Percentiles rank a stretch among this genome's conserved stretches.
Conservation (phyloP, 2,113 vertebrate species). For the Sardina pilchardus region DNA sequence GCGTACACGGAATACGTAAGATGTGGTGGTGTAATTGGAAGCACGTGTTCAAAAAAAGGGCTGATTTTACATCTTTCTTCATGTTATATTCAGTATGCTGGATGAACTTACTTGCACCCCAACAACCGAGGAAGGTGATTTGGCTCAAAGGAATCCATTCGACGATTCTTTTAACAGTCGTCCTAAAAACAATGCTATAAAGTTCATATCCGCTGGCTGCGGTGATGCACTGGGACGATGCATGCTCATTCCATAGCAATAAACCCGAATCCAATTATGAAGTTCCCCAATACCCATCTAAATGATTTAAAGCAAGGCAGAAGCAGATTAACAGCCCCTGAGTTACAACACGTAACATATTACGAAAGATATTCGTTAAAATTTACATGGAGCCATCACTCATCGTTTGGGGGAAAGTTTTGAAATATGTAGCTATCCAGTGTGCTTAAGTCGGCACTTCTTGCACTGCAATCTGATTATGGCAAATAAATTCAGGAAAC, state of each 20-base stretch:
- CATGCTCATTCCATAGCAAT: constrained; percentile 38
- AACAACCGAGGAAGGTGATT: neutral
- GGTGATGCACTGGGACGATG: constrained; percentile 30
- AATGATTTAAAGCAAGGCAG: constrained; percentile 48
- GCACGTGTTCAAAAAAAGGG: neutral
- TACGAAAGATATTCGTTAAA: constrained; percentile 42
- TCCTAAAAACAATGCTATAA: neutral
- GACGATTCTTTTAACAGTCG: neutral
- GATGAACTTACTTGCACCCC: neutral
- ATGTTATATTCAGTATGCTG: neutral
- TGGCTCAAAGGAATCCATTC: neutral
- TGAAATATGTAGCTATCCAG: constrained; percentile 21
- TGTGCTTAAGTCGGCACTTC: constrained; percentile 47
- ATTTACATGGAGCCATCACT: constrained; percentile 50
- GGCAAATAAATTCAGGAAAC: constrained; percentile 55
- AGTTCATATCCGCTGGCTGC: neutral
- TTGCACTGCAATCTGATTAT: constrained; percentile 52
- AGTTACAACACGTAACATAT: constrained; percentile 43
- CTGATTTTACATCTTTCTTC: constrained; percentile 1
- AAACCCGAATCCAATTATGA: constrained; percentile 44
- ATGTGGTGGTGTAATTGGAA: neutral
- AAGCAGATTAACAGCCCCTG: constrained; percentile 30
- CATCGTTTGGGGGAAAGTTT: constrained; percentile 43
- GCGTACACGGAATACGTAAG: neutral
- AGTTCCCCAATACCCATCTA: constrained; percentile 44